Conservation (phyloP, 2,113 vertebrate genomes). For the Anarrhichthys ocellatus region DNA sequence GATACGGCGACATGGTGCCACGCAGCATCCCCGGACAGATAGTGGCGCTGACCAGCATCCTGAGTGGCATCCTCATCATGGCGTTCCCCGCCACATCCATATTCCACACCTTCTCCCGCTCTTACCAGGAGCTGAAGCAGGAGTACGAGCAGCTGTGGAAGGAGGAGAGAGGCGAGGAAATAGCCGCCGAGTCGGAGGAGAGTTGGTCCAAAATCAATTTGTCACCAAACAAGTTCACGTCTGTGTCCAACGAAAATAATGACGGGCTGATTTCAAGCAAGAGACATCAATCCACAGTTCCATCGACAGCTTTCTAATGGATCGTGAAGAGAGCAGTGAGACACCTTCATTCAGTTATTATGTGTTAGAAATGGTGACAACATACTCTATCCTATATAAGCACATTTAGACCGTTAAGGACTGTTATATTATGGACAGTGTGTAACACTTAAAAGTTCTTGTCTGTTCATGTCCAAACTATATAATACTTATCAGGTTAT, state of each 20-base stretch:
- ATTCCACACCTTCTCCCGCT: conserved; percentile 96
- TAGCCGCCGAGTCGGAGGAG: conserved; percentile 42
- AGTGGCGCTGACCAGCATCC: conserved; percentile 94
- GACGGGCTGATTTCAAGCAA: neutral
- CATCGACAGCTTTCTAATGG: conserved; percentile 56
- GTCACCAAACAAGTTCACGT: conserved; percentile 10
- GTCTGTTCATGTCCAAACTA: neutral
- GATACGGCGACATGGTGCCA: conserved; percentile 97
- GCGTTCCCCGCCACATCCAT: conserved; percentile 97
- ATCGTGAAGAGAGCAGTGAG: neutral
- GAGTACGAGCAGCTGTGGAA: conserved; percentile 87
- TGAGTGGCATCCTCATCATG: conserved; percentile 98
- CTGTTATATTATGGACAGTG: conserved; percentile 8
- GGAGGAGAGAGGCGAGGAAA: conserved; percentile 72
- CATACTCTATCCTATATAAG: neutral
- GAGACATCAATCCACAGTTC: conserved; percentile 20
- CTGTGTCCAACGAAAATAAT: neutral
- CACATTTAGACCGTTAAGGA: conserved; percentile 14
- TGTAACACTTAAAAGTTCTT: neutral
- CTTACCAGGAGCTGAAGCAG: conserved; percentile 91
- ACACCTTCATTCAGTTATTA: neutral
- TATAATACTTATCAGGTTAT: neutral
- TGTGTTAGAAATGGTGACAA: neutral
- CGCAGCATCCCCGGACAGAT: conserved; percentile 93
- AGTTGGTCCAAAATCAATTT: neutral